Percentiles rank a stretch among this genome's conserved stretches.
Conservation (phyloP, 2,888 invertebrate species). For the Eupithecia inturbata region DNA sequence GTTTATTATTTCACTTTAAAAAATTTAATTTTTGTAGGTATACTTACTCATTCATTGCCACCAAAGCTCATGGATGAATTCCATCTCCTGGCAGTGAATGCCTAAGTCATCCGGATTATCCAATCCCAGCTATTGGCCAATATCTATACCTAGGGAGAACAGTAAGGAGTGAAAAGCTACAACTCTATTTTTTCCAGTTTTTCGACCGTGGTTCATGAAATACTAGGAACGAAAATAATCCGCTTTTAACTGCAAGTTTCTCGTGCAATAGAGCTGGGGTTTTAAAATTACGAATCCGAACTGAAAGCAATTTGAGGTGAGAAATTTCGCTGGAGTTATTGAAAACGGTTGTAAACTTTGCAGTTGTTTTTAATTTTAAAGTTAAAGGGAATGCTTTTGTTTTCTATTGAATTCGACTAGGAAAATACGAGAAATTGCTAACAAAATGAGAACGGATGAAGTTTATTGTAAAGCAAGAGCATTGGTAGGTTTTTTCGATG, state of each 20-base stretch:
- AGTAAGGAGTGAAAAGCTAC: constrained; percentile 23
- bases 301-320: constrained; percentile 40
- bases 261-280: constrained; percentile 49
- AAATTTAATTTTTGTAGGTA: too few species aligned
- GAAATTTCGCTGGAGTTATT: constrained; percentile 31
- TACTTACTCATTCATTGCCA: too few species aligned
- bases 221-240: constrained; percentile 56
- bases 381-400: constrained; percentile 10
- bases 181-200: neutral
- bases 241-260: constrained; percentile 49
- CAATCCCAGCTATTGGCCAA: constrained; percentile 16
- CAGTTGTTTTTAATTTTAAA: constrained; percentile 21
- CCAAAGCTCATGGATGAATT: too few species aligned
- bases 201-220: constrained; percentile 40
- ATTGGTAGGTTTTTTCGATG: neutral
- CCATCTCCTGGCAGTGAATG: too few species aligned
- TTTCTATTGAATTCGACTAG: constrained; percentile 2
- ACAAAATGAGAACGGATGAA: neutral
- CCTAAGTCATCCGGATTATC: too few species aligned
- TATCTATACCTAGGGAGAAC: constrained; percentile 16
- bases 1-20: too few species aligned
- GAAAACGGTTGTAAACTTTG: constrained; percentile 35
- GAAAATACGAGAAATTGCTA: neutral
- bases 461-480: neutral
- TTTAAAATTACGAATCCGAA: constrained; percentile 39